phyloP scores from a whole-genome alignment of 2,888 invertebrate genomes.

The Trisateles emortualis region DNA sequence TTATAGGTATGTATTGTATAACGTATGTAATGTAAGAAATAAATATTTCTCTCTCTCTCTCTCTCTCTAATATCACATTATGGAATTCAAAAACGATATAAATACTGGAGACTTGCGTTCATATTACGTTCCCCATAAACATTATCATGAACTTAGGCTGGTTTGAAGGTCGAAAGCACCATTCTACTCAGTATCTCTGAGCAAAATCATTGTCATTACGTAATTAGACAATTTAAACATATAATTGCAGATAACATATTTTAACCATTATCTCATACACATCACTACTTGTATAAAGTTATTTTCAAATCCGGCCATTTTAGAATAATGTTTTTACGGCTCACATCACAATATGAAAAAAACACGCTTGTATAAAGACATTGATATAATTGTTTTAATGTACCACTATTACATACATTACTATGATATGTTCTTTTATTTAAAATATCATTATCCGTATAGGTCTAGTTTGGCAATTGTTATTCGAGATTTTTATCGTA shows the following conservation, averaged over 20 bases:
- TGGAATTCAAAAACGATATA: too few species aligned
- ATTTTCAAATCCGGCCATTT: constrained; percentile 69
- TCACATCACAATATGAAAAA: constrained; percentile 63
- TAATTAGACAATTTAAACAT: constrained; percentile 33
- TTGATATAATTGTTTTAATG: constrained; percentile 78
- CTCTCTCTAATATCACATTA: too few species aligned
- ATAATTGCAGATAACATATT: constrained; percentile 42
- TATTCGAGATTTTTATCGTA: constrained; percentile 82
- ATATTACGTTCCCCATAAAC: too few species aligned
- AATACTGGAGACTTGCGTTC: too few species aligned
- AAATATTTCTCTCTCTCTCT: too few species aligned
- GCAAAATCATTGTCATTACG: constrained; percentile 22
- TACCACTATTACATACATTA: constrained; percentile 65
- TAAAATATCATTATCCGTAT: constrained; percentile 67
- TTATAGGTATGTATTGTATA: too few species aligned
- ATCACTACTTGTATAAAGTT: constrained; percentile 59
- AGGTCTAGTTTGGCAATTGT: constrained; percentile 70
- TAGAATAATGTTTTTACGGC: constrained; percentile 65
- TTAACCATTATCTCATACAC: constrained; percentile 46
- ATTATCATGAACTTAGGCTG: too few species aligned
- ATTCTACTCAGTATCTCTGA: neutral
- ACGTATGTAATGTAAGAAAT: too few species aligned
- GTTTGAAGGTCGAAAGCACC: neutral
- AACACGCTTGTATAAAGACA: constrained; percentile 71
- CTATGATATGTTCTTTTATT: constrained; percentile 77